Evolutionary conservation across 2,113 vertebrate species (phyloP).

Genomic region (Urocolius indicus): DNA sequence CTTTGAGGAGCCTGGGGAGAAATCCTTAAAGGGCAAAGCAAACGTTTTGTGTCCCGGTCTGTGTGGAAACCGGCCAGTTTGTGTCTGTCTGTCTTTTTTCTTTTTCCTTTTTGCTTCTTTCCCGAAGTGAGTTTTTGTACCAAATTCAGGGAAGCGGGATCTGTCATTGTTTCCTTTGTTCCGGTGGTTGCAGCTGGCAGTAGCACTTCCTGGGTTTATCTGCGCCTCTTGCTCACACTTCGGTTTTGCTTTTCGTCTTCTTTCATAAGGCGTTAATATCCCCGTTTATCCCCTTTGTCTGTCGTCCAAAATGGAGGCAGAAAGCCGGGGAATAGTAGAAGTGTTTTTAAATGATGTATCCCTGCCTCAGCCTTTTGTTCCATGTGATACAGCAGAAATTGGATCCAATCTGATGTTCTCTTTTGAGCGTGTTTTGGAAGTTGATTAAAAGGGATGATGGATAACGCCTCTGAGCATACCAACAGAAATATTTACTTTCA

Average conservation of each 20-base stretch:
- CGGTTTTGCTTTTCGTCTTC: background rate
- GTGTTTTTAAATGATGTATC: constrained; percentile 32
- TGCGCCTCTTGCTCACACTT: background rate
- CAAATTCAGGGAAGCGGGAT: background rate
- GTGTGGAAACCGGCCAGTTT: background rate
- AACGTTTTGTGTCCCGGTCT: background rate
- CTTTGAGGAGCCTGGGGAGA: background rate
- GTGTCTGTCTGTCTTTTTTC: no score
- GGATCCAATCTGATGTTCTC: constrained; percentile 20
- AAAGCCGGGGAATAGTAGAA: background rate
- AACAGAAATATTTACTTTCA: background rate
- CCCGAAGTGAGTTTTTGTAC: background rate
- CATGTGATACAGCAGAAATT: background rate
- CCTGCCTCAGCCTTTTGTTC: constrained; percentile 50
- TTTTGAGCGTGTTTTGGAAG: background rate
- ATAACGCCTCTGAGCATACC: background rate
- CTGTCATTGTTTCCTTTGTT: constrained; percentile 52
- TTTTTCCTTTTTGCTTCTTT: background rate
- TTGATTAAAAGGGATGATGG: constrained; percentile 30
- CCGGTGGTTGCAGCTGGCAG: background rate
- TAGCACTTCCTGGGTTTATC: constrained; percentile 52
- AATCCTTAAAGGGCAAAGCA: background rate
- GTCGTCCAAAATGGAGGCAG: constrained; percentile 67
- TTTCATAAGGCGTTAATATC: background rate
- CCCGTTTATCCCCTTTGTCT: constrained; percentile 37